Percentiles rank a stretch among this genome's conserved stretches.
phyloP scores from a whole-genome alignment of 2,888 invertebrate genomes.

The Ommatoiulus sabulosus region DNA sequence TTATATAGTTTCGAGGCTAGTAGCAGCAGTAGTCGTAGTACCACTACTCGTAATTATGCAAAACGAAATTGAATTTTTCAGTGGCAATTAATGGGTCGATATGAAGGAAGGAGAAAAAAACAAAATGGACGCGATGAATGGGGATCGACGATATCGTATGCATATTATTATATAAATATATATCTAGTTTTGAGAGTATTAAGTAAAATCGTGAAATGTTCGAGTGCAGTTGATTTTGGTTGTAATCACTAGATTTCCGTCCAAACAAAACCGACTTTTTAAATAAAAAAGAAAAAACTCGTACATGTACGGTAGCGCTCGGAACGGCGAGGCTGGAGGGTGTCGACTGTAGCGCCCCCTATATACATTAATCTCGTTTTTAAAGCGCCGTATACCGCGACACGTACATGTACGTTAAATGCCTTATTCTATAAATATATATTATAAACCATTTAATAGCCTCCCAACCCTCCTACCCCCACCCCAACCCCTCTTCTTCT shows the following conservation, averaged over 20 bases:
- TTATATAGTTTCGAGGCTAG: background rate
- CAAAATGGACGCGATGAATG: background rate
- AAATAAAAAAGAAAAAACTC: constrained; percentile 40
- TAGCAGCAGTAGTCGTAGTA: background rate
- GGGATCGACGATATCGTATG: background rate
- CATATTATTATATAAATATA: constrained; percentile 45
- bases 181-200: constrained; percentile 47
- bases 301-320: constrained; percentile 33
- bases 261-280: constrained; percentile 54
- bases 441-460: constrained; percentile 50
- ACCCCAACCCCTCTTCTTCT: background rate
- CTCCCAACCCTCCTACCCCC: constrained; percentile 9
- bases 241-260: constrained; percentile 55
- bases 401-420: constrained; percentile 50
- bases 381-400: background rate
- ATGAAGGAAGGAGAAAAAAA: too few relatives aligned
- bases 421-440: constrained; percentile 54
- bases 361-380: background rate
- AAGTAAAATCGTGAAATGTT: constrained; percentile 21
- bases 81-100: constrained; percentile 22
- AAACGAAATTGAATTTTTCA: constrained; percentile 42
- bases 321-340: background rate
- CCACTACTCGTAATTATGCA: constrained; percentile 41
- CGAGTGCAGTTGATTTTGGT: constrained; percentile 48
- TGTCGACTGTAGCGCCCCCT: constrained; percentile 2